phyloP scores from a whole-genome alignment of 2,797 vertebrate species.

The Chiroxiphia lanceolata region DNA sequence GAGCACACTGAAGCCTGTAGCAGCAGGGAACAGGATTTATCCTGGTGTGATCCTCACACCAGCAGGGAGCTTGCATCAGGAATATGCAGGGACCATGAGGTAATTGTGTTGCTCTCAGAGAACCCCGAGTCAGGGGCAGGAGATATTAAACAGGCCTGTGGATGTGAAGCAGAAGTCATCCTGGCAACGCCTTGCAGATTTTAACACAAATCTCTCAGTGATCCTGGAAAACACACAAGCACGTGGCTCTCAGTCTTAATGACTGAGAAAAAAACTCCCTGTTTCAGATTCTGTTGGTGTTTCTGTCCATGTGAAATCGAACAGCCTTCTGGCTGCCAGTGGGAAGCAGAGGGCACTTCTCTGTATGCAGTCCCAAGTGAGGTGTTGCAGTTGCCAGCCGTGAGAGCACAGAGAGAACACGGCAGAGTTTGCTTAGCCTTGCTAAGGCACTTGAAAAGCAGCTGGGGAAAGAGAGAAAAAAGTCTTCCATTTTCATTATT shows the following conservation, averaged over 20 bases:
- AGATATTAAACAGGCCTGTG: background rate
- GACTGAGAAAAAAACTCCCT: background rate
- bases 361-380: accelerated
- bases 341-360: background rate
- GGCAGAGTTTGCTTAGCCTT: background rate
- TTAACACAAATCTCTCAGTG: background rate
- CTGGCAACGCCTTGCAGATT: background rate
- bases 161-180: background rate
- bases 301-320: background rate
- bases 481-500: background rate
- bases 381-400: background rate
- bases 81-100: background rate
- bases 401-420: background rate
- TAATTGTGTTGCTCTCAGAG: background rate
- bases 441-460: background rate
- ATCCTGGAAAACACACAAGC: background rate
- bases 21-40: conserved; percentile 1
- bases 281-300: background rate
- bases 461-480: background rate
- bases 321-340: background rate
- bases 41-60: background rate
- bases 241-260: accelerated
- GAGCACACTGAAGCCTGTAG: background rate
- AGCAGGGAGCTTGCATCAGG: background rate
- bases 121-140: background rate